Conservation (phyloP, 2,797 vertebrate species). For the Lithobates pipiens region DNA sequence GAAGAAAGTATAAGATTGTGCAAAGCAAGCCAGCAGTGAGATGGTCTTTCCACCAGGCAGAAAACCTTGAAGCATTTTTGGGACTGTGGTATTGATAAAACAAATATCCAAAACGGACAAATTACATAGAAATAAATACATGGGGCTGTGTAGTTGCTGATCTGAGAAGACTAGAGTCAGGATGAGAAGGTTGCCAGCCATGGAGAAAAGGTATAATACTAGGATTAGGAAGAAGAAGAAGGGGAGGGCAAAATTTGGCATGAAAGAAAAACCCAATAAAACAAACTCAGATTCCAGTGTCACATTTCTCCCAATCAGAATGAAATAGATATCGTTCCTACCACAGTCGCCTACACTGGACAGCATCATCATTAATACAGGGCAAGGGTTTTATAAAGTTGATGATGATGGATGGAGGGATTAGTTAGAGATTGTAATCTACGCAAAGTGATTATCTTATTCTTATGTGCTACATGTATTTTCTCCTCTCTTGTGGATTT, state of each 20-base stretch:
- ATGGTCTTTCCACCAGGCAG: constrained; percentile 60
- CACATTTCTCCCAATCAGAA: background rate
- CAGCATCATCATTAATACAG: too few species aligned
- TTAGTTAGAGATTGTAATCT: too few species aligned
- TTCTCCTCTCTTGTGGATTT: too few species aligned
- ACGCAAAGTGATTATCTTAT: too few species aligned
- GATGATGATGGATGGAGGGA: too few species aligned
- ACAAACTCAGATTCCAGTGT: constrained; percentile 63
- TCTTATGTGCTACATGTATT: too few species aligned
- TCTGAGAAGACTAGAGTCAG: constrained; percentile 63
- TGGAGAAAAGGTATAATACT: constrained; percentile 60
- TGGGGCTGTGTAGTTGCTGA: constrained; percentile 63
- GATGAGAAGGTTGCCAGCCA: constrained; percentile 67
- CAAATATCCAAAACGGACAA: constrained; percentile 62
- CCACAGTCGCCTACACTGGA: too few species aligned
- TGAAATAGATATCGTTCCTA: too few species aligned
- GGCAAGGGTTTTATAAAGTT: too few species aligned
- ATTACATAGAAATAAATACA: constrained; percentile 35
- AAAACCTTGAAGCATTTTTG: constrained; percentile 63
- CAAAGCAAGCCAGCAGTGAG: constrained; percentile 60
- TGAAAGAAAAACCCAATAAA: constrained; percentile 64
- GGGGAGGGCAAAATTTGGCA: constrained; percentile 42
- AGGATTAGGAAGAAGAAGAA: constrained; percentile 61
- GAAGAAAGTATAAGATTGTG: constrained; percentile 65
- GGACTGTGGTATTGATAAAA: constrained; percentile 64